A percentile compares a stretch with the other conserved stretches of the same genome.
Conservation (phyloP, 2,888 invertebrate species). For the Erebia palarica region DNA sequence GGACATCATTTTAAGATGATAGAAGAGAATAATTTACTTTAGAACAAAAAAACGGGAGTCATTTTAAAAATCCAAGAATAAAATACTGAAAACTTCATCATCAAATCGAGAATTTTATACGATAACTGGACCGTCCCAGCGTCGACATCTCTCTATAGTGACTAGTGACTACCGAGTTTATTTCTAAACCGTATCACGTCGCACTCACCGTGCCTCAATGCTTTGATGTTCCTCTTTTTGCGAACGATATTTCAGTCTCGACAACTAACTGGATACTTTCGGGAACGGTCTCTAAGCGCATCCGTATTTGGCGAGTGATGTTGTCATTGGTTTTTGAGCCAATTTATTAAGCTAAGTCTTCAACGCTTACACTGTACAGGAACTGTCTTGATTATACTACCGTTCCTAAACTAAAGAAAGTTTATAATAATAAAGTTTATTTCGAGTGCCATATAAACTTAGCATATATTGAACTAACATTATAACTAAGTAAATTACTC, state of each 20-base stretch:
- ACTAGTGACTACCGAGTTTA: constrained; percentile 57
- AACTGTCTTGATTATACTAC: neutral
- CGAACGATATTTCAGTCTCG: constrained; percentile 70
- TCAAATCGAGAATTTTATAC: neutral
- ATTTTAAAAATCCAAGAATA: no score
- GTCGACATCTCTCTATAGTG: constrained; percentile 57
- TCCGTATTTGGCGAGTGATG: constrained; percentile 52
- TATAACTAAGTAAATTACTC: no score
- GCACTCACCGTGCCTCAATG: constrained; percentile 66
- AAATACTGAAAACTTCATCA: neutral
- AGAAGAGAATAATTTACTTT: no score
- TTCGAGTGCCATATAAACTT: no score
- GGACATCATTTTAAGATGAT: no score
- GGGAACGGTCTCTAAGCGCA: constrained; percentile 58
- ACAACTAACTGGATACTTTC: constrained; percentile 71
- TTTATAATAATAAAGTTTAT: neutral
- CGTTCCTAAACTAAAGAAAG: neutral
- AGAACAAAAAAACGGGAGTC: no score
- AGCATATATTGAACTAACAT: no score
- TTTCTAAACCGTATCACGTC: constrained; percentile 79
- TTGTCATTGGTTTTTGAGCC: constrained; percentile 26
- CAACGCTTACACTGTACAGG: neutral
- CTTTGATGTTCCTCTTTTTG: constrained; percentile 82
- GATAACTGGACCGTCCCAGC: constrained; percentile 52
- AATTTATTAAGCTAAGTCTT: neutral